Evolutionary conservation across 2,113 vertebrate species (phyloP), one percentile per base, ranked within the genome.

Genomic region (Atractosteus spatula): DNA sequence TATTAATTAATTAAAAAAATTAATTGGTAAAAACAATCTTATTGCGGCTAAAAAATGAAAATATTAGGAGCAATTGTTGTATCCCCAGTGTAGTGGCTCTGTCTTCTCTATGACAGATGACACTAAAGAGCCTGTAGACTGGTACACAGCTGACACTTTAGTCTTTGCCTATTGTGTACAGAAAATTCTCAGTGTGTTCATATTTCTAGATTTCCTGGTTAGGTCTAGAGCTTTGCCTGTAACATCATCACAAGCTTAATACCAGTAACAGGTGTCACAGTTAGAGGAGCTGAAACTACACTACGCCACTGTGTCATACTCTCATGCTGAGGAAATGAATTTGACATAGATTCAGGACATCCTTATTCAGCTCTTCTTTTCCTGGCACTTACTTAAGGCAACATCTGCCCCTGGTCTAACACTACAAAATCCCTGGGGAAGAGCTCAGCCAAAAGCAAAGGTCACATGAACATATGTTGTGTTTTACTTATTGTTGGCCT

Each of bases 151-250:
- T 63, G 67, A 69, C 41, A 41, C 41, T 51, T 29, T 11, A 13
- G 66, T 45, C 55, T 61, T 41, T 29, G 29, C 29, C 29, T 41
- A 29, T 2, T 16, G 41, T 56, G 6, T 41, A 57, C 14, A 66
- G 54, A 66, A 41, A 68, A 66, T 59, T 74, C 72, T 57, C 67
- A 67, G 66, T 45, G 59, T 14, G 13, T 68, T 71, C 73, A 66
- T 71, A 79, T 78, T 83, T 80, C 78, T 77, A 68, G 62, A 76
- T 78, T 77, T 82, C 69, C 59, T 56, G 56, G 56, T 59, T 12
- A 59, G 56, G 56, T 12, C 41, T 70, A 8, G 45, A 47, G 41
- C 65, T 66, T 41, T 14, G 61, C 75, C 73, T 71, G 71, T 62
- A 62, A 73, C 79, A 78, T 82, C 77, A 78, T 78, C 72, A 54